These are phyloP conservation scores for Drusus annulatus DNA, from an alignment of 1,140 invertebrate species.

Conservation along the genomic window DNA sequence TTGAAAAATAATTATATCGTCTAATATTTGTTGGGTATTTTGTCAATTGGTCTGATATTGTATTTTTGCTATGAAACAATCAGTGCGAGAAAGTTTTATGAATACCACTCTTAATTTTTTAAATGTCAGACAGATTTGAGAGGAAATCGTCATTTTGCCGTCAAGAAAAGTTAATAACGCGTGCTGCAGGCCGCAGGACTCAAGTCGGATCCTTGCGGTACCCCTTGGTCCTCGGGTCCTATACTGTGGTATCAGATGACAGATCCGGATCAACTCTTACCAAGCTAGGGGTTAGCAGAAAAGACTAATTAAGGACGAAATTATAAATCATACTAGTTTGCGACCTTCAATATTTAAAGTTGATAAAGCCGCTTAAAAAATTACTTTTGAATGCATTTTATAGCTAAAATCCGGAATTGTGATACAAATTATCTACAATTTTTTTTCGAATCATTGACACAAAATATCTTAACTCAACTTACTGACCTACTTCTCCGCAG, in stretches of 20 bases:
- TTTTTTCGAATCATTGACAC: too few relatives aligned
- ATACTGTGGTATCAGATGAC: background rate
- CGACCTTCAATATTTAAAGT: background rate
- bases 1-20: too few relatives aligned
- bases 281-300: background rate
- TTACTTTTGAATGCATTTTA: background rate
- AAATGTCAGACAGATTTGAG: background rate
- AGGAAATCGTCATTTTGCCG: constrained; percentile 34
- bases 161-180: constrained; percentile 41
- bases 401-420: too few relatives aligned
- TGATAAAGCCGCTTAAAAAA: background rate
- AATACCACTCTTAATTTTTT: background rate
- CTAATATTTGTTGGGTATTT: too few relatives aligned
- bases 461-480: too few relatives aligned
- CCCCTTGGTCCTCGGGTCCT: too few relatives aligned
- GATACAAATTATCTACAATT: too few relatives aligned
- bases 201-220: background rate
- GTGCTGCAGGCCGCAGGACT: background rate
- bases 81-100: background rate
- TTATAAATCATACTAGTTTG: background rate
- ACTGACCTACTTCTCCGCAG: too few relatives aligned
- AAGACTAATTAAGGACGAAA: constrained; percentile 10
- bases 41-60: too few relatives aligned
- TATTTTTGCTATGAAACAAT: too few relatives aligned
- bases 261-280: background rate